Evolutionary conservation across 2,797 vertebrate species (phyloP), one percentile per base, ranked within the genome.

Genomic region (Enteromius paludinosus): DNA sequence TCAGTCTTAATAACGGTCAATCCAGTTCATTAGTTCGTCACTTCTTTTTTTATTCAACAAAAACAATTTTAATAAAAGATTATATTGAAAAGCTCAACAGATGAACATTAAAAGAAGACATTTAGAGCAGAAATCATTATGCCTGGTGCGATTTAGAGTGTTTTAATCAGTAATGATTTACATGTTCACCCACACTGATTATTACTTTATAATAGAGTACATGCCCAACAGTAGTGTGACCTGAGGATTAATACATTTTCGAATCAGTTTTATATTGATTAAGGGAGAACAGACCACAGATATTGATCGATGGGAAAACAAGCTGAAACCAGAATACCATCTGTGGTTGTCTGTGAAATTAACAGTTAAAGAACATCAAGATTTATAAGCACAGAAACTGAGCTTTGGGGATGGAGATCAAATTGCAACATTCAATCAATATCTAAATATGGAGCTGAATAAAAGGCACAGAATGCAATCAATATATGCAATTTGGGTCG

Each of bases 181-280:
- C 10, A 76, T 18, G 54, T 75, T 61, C 54, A 41, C 14, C 2
- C n/a, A 43, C 35, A 71, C 18, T 78, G 56, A 72, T 83, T 23
- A 77, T 62, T 66, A 23, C 10, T 33, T 61, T 33, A 68, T 74
- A 33, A 45, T 52, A 30, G 41, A 59, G 49, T 52, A 59, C 64
- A 47, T 70, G 7, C 65, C 78, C 52, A 81, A 43, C 52, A 78
- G 71, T 76, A 74, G 69, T 78, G 52, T 30, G 35, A 35, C 71
- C 38, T 2, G 52, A 78, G 80, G 78, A 79, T 89, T 91, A 88
- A 89, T 90, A 73, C 78, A 92, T 92, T 84, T 87, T 76, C 79
- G 90, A 77, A 92, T 93, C 77, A 87, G 70, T 66, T 54, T 20
- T 62, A 49, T 86, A 92, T 88, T 90, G 92, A 92, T 87, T 85